These are phyloP conservation scores for Cremastinae sp. DNA, from an alignment of 2,888 invertebrate genomes.

Conservation along the genomic window DNA sequence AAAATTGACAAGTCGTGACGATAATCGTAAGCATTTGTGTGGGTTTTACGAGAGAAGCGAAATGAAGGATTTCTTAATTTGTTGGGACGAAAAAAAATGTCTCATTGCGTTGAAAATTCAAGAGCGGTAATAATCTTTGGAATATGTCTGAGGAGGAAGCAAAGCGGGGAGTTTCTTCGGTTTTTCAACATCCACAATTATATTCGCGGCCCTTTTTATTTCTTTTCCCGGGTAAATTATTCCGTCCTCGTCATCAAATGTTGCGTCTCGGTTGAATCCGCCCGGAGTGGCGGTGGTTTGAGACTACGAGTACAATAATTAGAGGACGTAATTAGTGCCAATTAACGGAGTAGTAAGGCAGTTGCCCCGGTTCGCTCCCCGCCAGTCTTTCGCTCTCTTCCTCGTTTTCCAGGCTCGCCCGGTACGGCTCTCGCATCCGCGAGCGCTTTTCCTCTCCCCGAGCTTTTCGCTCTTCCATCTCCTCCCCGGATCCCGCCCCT, in stretches of 20 bases:
- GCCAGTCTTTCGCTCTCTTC: slow-evolving; percentile 43
- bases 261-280: slow-evolving; percentile 31
- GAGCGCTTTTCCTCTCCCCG: slow-evolving; percentile 31
- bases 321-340: slow-evolving; percentile 75
- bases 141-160: slow-evolving; percentile 18
- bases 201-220: slow-evolving; percentile 7
- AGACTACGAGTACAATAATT: slow-evolving; percentile 73
- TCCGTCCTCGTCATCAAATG: slow-evolving; percentile 15
- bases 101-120: background rate
- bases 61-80: background rate
- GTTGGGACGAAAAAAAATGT: background rate
- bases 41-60: no score
- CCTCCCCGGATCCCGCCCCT: background rate
- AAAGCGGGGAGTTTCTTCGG: slow-evolving; percentile 59
- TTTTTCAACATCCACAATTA: slow-evolving; percentile 49
- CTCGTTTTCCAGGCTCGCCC: slow-evolving; percentile 25
- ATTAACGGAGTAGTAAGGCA: slow-evolving; percentile 71
- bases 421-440: slow-evolving; percentile 30
- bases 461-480: slow-evolving; percentile 34
- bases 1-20: no score
- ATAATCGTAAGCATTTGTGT: no score
- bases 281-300: slow-evolving; percentile 65
- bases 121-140: slow-evolving; percentile 18
- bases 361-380: slow-evolving; percentile 62
- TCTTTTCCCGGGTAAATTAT: slow-evolving; percentile 10